A percentile compares a stretch with the other conserved stretches of the same genome.
phyloP scores from a whole-genome alignment of 2,113 vertebrate species.

The Budorcas taxicolor region DNA sequence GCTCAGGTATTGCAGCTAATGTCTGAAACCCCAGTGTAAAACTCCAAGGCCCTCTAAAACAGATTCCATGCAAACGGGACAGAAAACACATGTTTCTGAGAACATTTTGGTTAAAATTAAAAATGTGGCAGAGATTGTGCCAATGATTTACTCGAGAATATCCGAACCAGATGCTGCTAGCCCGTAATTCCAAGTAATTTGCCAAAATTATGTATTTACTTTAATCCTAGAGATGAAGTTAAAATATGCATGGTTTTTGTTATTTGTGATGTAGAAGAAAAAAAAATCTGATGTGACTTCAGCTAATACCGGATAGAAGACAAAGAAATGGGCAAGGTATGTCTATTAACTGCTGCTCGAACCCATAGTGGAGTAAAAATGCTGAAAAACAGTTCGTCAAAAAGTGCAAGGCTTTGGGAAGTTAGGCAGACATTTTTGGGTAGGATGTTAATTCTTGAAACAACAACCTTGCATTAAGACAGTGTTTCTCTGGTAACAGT shows the following conservation, averaged over 20 bases:
- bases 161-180: slow-evolving; percentile 85
- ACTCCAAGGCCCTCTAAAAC: slow-evolving; percentile 63
- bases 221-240: slow-evolving; percentile 81
- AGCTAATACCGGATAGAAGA: slow-evolving; percentile 62
- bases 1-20: slow-evolving; percentile 60
- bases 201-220: slow-evolving; percentile 85
- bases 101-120: slow-evolving; percentile 80
- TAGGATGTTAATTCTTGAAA: neutral
- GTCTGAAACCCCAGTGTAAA: slow-evolving; percentile 42
- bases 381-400: neutral
- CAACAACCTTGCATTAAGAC: neutral
- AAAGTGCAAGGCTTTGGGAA: neutral
- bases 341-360: slow-evolving; percentile 31
- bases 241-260: slow-evolving; percentile 80
- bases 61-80: slow-evolving; percentile 79
- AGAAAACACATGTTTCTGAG: slow-evolving; percentile 81
- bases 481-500: neutral
- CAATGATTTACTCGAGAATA: slow-evolving; percentile 83
- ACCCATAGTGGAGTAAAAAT: neutral
- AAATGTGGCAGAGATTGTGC: slow-evolving; percentile 71
- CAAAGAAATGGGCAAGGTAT: slow-evolving; percentile 38
- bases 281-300: slow-evolving; percentile 59
- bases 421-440: neutral
- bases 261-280: slow-evolving; percentile 76
- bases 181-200: slow-evolving; percentile 82